Base-by-base conservation (phyloP, 2,797 vertebrate species). In the Gymnodraco acuticeps region DNA sequence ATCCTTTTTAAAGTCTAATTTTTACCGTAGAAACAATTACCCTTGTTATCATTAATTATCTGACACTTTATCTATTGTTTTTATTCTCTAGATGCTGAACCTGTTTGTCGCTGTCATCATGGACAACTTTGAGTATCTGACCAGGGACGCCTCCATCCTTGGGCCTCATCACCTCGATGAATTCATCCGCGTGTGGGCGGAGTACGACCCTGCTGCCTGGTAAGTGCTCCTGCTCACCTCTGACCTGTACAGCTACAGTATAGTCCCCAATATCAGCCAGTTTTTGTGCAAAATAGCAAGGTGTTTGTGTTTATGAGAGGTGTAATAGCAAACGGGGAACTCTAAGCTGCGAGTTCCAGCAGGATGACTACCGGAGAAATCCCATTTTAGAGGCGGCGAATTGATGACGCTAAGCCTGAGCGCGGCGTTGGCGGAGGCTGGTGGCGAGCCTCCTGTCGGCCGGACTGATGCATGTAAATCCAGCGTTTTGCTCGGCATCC, bases 51-150 rank as follows among this genome's bases (percentile, higher is more conserved):
- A 2, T 16, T n/a, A 3, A 19, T 47, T 1, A 51, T 46, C 70
- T 33, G 51, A 2, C 31, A n/a, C 33, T 38, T 9, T 38, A 13
- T 9, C 23, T 46, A 58, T 0, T 64, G 19, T 50, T 80, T 79
- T 61, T 1, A 4, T 62, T 55, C 12, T 3, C 20, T 89, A 99
- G 98, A 99, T 99, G 98, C 77, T 99, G 85, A 99, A 99, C 93
- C 95, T 99, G 8, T 99, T 99, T 77, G 98, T 99, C 55, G 98
- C 98, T 4, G 98, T 99, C 90, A 99, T 99, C 93, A 99, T 99
- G 98, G 98, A 99, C 92, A 99, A 99, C 83, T 99, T 99, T 88
- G 98, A 99, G 88, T 99, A 99, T 89, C 90, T 99, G 80, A 99
- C 98, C 3, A 93, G 98, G 80, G 98, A 99, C 68, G 98, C 98